Evolutionary conservation across 2,888 invertebrate species (phyloP).

Genomic region (Metacarcinus magister): DNA sequence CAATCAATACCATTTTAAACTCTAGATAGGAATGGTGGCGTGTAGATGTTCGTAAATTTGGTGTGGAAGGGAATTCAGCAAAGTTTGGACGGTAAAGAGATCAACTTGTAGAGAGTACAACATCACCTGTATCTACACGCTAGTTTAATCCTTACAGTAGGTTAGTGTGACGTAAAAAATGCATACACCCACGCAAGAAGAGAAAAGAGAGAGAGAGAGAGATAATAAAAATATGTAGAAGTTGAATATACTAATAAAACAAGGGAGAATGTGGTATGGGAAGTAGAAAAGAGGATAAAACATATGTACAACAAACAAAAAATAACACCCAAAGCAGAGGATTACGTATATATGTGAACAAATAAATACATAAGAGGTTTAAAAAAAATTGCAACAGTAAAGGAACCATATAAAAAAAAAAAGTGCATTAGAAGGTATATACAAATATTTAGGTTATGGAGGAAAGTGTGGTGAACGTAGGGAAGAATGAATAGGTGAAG

Average conservation of each 20-base stretch:
- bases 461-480: not conserved
- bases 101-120: too few species aligned
- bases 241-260: too few species aligned
- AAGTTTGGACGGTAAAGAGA: not conserved
- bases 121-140: too few species aligned
- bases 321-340: not conserved
- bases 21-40: not conserved
- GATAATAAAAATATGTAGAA: too few species aligned
- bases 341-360: not conserved
- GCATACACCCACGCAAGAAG: too few species aligned
- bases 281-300: too few species aligned
- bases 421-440: not conserved
- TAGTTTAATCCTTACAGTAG: too few species aligned
- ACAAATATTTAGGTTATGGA: not conserved
- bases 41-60: not conserved
- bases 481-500: not conserved
- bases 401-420: not conserved
- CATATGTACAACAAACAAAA: too few species aligned
- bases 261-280: too few species aligned
- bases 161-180: too few species aligned
- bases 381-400: too few species aligned
- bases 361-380: not conserved
- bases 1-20: not conserved
- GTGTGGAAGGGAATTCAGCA: not conserved
- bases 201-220: too few species aligned